These are phyloP conservation scores for Ptychoptera albimana DNA, from an alignment of 2,888 invertebrate genomes.

Conservation along the genomic window DNA sequence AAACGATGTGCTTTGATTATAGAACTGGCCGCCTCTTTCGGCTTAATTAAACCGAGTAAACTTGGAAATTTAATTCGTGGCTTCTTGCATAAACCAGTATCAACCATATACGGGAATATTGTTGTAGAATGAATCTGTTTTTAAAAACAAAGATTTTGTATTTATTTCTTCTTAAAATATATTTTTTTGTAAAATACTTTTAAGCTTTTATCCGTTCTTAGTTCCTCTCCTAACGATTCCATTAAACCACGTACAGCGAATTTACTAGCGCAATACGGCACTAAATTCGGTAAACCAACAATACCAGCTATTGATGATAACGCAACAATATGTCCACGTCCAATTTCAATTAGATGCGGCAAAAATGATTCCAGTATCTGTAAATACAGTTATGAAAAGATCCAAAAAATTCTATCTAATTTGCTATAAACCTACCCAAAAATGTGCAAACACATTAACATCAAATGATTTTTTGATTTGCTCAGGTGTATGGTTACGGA, in stretches of 20 bases:
- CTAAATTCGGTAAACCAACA: conserved; percentile 53
- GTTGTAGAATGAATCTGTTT: conserved; percentile 56
- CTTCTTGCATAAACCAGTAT: conserved; percentile 69
- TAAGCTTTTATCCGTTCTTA: conserved; percentile 36
- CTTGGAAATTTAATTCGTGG: conserved; percentile 56
- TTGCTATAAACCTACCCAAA: conserved; percentile 44
- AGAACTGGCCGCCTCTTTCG: conserved; percentile 44
- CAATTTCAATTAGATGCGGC: conserved; percentile 55
- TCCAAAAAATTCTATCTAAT: not conserved
- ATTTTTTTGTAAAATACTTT: not conserved
- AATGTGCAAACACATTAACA: conserved; percentile 63
- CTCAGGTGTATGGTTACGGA: conserved; percentile 45
- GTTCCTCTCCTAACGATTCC: conserved; percentile 66
- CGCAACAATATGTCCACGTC: conserved; percentile 62
- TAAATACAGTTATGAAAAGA: not conserved
- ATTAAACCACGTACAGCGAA: conserved; percentile 72
- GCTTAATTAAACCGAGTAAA: conserved; percentile 45
- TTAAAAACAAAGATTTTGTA: conserved; percentile 3
- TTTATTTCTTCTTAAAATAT: conserved; percentile 4
- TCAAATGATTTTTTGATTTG: conserved; percentile 56
- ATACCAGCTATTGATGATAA: conserved; percentile 64
- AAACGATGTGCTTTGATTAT: conserved; percentile 53
- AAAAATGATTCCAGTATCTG: conserved; percentile 49
- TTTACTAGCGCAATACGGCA: conserved; percentile 69
- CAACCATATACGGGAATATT: conserved; percentile 76